These are phyloP conservation scores for Mythimna albipuncta DNA, from an alignment of 2,888 invertebrate genomes.

Conservation along the genomic window DNA sequence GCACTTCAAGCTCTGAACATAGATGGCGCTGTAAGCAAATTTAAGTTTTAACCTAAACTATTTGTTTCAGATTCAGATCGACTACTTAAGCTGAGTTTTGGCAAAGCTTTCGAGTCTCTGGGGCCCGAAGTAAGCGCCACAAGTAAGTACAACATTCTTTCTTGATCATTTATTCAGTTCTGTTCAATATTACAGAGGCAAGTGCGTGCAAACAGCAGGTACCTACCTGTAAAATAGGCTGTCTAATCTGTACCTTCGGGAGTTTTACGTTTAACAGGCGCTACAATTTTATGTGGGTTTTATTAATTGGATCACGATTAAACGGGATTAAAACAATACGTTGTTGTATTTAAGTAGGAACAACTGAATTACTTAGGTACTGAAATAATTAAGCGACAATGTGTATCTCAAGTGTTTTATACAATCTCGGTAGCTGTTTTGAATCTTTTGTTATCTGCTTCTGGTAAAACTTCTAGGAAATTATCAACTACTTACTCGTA, in stretches of 20 bases:
- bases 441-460: not conserved
- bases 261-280: constrained; percentile 38
- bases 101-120: constrained; percentile 90
- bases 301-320: constrained; percentile 31
- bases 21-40: constrained; percentile 70
- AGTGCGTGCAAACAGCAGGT: constrained; percentile 59
- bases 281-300: constrained; percentile 40
- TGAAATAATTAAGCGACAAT: not conserved
- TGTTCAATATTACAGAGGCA: constrained; percentile 62
- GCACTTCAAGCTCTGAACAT: not conserved
- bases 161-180: constrained; percentile 57
- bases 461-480: too few species aligned
- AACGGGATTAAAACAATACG: constrained; percentile 36
- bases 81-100: constrained; percentile 87
- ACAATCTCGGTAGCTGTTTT: not conserved
- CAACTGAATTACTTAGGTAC: not conserved
- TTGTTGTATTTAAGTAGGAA: constrained; percentile 1
- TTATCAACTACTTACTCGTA: too few species aligned
- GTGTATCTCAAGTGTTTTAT: not conserved
- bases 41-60: constrained; percentile 2
- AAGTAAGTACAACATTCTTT: constrained; percentile 90
- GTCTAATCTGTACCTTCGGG: constrained; percentile 33
- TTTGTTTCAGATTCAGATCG: constrained; percentile 88
- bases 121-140: constrained; percentile 94
- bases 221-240: constrained; percentile 45